A percentile compares a stretch with the other conserved stretches of the same genome.
Evolutionary conservation across 1,140 invertebrate species (phyloP).

Genomic region (Procambarus clarkii): DNA sequence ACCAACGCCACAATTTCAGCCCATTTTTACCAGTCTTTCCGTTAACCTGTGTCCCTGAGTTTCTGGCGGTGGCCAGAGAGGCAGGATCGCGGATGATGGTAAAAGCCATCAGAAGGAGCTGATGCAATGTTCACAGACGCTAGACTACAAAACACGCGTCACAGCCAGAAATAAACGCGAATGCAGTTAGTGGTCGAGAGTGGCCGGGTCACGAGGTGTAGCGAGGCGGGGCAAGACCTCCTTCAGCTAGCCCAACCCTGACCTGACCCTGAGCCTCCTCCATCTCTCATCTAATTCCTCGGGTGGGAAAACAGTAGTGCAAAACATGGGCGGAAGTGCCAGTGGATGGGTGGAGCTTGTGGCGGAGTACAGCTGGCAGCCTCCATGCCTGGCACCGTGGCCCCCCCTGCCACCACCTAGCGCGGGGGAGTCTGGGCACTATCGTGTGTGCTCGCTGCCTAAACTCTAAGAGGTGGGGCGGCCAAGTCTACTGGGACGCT

Average conservation of each 20-base stretch:
- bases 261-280: slow-evolving; percentile 27
- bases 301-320: background rate
- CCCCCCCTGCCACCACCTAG: slow-evolving; percentile 1
- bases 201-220: background rate
- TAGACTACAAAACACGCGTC: slow-evolving; percentile 62
- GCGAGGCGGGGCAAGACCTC: background rate
- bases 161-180: slow-evolving; percentile 56
- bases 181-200: slow-evolving; percentile 39
- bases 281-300: background rate
- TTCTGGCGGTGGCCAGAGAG: background rate
- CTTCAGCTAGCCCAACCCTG: background rate
- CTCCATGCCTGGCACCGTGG: background rate
- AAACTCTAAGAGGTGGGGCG: slow-evolving; percentile 2
- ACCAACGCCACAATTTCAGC: slow-evolving; percentile 6
- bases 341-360: slow-evolving; percentile 18
- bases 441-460: slow-evolving; percentile 27
- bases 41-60: background rate
- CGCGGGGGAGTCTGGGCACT: background rate
- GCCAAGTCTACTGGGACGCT: slow-evolving; percentile 42
- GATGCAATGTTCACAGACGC: background rate
- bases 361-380: slow-evolving; percentile 54
- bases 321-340: slow-evolving; percentile 66
- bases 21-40: slow-evolving; percentile 21
- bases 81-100: background rate
- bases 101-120: background rate